Evolutionary conservation across 92 coral and sea anemone genomes (phyloP), one percentile per base, ranked within the genome.

Genomic region (Porites divaricata): DNA sequence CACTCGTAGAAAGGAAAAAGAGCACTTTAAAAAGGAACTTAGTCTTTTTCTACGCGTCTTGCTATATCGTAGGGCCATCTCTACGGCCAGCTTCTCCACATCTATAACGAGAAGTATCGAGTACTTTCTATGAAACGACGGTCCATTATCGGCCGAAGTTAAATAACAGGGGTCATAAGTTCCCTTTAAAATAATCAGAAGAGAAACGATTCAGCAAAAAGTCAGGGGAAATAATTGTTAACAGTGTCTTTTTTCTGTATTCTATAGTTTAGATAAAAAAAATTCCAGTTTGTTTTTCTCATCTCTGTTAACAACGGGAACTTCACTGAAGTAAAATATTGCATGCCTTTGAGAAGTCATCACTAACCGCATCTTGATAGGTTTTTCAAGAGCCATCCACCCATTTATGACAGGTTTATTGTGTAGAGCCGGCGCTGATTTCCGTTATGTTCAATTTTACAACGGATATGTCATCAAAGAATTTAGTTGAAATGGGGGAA

Each of bases 371-470:
- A 69, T 24, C 6, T 72, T 56, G 25, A 72, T 51, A 72, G 57
- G 48, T 72, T 41, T 69, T 16, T 56, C 16, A 80, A 72, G 85
- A 12, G 22, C 28, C 85, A 69, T 63, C 75, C 85, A 54, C 85
- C 67, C 54, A 48, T 63, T 16, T 68, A 8, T 23, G 17, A 56
- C 65, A 25, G 67, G 45, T 70, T 68, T 67, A 80, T 70, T 54
- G 75, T 80, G 51, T 5, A n/a, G 59, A 24, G 58, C 85, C 65
- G 66, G 76, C 20, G 15, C 6, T 63, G 61, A 52, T 69, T 26
- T 62, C 45, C 67, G 49, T 80, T 80, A 57, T 48, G 84, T 70
- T 16, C 67, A 56, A 80, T 68, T 62, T 70, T 57, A 51, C 41
- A 9, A 51, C 13, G n/a, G 62, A 72, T 72, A 52, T 72, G 77